Percentiles rank a stretch among this genome's conserved stretches.
These are phyloP conservation scores for Coenonympha arcania DNA, from an alignment of 2,888 invertebrate genomes.

Conservation along the genomic window DNA sequence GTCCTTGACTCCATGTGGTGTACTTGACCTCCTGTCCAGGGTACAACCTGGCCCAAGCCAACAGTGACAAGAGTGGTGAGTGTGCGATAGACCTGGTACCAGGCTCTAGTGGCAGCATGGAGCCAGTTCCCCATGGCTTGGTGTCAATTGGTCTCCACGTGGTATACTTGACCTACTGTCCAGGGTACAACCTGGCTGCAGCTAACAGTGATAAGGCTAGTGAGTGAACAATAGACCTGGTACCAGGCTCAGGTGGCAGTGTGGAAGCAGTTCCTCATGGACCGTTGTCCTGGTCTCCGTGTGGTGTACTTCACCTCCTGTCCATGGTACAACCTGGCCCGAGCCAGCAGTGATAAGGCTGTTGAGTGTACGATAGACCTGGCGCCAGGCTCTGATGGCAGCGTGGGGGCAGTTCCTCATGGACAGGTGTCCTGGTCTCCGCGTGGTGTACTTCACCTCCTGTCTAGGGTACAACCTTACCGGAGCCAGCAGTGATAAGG, in stretches of 20 bases:
- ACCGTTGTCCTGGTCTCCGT: slow-evolving; percentile 73
- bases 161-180: slow-evolving; percentile 90
- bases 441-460: too few species aligned
- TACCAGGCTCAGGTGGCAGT: slow-evolving; percentile 87
- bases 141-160: too few species aligned
- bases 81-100: slow-evolving; percentile 82
- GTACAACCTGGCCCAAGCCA: slow-evolving; percentile 78
- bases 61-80: slow-evolving; percentile 70
- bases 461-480: slow-evolving; percentile 82
- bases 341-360: slow-evolving; percentile 70
- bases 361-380: slow-evolving; percentile 79
- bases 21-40: slow-evolving; percentile 88
- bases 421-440: too few species aligned
- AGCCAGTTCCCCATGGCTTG: too few species aligned
- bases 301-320: slow-evolving; percentile 89
- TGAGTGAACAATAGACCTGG: too few species aligned
- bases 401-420: too few species aligned
- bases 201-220: too few species aligned
- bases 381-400: too few species aligned
- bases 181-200: slow-evolving; percentile 84
- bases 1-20: slow-evolving; percentile 78
- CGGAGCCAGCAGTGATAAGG: too few species aligned
- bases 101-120: too few species aligned
- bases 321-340: slow-evolving; percentile 80
- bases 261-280: slow-evolving; percentile 87